These are phyloP conservation scores for Torymus texanus DNA, from an alignment of 2,888 invertebrate genomes.

Conservation along the genomic window DNA sequence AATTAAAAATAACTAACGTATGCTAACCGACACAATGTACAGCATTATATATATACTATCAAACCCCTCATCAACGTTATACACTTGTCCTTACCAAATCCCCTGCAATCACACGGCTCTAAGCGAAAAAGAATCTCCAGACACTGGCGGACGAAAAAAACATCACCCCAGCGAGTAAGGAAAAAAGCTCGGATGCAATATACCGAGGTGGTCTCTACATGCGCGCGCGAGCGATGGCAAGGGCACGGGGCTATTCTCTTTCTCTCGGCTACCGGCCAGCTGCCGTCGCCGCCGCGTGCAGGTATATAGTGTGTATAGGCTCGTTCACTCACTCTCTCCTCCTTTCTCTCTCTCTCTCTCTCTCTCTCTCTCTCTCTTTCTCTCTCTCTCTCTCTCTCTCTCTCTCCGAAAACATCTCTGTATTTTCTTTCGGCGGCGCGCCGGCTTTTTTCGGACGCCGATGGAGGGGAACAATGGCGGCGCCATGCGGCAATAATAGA, in stretches of 20 bases:
- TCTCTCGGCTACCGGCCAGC: conserved; percentile 31
- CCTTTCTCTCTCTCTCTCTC: background rate
- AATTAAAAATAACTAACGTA: too few species aligned
- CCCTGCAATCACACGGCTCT: too few species aligned
- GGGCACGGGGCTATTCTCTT: conserved; percentile 21
- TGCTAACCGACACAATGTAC: too few species aligned
- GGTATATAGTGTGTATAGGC: background rate
- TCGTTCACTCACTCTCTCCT: background rate
- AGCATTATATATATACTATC: too few species aligned
- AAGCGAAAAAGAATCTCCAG: too few species aligned
- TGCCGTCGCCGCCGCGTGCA: background rate
- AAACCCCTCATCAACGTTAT: too few species aligned
- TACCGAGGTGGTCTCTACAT: conserved; percentile 36
- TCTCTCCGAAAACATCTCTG: conserved; percentile 7
- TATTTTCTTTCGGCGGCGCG: conserved; percentile 9
- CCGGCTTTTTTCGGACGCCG: background rate
- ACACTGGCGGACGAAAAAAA: too few species aligned
- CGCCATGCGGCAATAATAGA: background rate
- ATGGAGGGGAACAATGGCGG: conserved; percentile 6
- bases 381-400: background rate
- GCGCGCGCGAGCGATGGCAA: conserved; percentile 15
- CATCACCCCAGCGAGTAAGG: too few species aligned
- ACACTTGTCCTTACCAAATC: too few species aligned
- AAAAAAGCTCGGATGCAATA: background rate
- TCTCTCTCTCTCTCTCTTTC: background rate